Evolutionary conservation across 2,888 invertebrate genomes (phyloP).

Genomic region (Carpatolechia fugitivella): DNA sequence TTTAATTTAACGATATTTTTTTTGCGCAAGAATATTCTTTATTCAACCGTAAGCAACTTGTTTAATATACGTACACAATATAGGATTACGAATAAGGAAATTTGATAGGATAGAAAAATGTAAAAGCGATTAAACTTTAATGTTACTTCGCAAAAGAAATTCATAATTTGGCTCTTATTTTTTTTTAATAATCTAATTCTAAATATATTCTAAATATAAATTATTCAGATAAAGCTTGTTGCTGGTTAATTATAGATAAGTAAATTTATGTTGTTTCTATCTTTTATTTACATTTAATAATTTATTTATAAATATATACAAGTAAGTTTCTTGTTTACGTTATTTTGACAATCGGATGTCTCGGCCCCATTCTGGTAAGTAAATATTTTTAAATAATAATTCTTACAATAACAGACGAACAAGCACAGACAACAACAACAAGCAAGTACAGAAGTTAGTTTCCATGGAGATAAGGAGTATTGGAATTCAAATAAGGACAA

Average conservation of each 20-base stretch:
- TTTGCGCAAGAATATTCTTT: too few relatives aligned
- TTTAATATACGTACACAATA: too few relatives aligned
- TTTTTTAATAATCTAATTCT: not conserved
- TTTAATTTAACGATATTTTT: too few relatives aligned
- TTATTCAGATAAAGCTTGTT: not conserved
- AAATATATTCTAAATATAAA: not conserved
- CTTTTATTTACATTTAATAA: not conserved
- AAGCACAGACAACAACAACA: not conserved
- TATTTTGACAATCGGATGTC: constrained; percentile 6
- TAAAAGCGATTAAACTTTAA: too few relatives aligned
- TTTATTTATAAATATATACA: constrained; percentile 15
- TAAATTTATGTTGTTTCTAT: too few relatives aligned
- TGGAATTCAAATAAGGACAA: too few relatives aligned
- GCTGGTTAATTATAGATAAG: too few relatives aligned
- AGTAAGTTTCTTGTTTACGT: constrained; percentile 25
- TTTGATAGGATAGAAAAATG: too few relatives aligned
- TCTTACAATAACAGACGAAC: too few relatives aligned
- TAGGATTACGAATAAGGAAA: too few relatives aligned
- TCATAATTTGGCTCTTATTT: not conserved
- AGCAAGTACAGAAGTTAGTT: constrained; percentile 17
- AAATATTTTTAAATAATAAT: constrained; percentile 18
- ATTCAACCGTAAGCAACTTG: too few relatives aligned
- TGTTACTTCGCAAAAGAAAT: not conserved
- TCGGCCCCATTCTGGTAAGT: constrained; percentile 9
- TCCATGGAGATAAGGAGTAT: constrained; percentile 5